Evolutionary conservation across 2,113 vertebrate genomes (phyloP).

Genomic region (Condylura cristata): DNA sequence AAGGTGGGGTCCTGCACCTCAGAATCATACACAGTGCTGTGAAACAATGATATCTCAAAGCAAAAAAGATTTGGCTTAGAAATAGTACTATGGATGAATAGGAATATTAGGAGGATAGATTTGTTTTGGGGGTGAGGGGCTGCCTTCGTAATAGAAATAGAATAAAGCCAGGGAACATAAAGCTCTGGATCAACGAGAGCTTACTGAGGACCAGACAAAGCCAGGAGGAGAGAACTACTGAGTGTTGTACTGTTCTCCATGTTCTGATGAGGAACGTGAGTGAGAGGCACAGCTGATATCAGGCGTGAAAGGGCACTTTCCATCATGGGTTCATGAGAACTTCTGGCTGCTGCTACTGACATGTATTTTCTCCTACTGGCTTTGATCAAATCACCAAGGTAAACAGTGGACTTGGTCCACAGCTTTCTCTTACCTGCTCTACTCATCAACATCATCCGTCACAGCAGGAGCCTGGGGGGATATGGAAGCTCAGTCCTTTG

Average conservation of each 20-base stretch:
- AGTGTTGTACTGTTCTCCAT: background rate
- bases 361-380: background rate
- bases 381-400: background rate
- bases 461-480: background rate
- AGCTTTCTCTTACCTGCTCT: background rate
- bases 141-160: background rate
- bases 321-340: background rate
- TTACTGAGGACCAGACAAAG: background rate
- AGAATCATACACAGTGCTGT: too few relatives aligned
- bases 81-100: background rate
- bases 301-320: background rate
- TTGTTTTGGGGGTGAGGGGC: too few relatives aligned
- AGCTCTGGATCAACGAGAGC: background rate
- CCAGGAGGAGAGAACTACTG: background rate
- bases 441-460: background rate
- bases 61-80: background rate
- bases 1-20: too few relatives aligned
- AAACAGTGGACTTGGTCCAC: background rate
- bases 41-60: too few relatives aligned
- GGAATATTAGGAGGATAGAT: too few relatives aligned
- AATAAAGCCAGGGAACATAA: background rate
- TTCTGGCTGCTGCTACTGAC: background rate
- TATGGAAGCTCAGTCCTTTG: background rate
- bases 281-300: background rate
- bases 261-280: background rate